These are phyloP conservation scores for Hydrozoanthus tunicans DNA, from an alignment of 64 coral and sea anemone genomes.

Conservation along the genomic window DNA sequence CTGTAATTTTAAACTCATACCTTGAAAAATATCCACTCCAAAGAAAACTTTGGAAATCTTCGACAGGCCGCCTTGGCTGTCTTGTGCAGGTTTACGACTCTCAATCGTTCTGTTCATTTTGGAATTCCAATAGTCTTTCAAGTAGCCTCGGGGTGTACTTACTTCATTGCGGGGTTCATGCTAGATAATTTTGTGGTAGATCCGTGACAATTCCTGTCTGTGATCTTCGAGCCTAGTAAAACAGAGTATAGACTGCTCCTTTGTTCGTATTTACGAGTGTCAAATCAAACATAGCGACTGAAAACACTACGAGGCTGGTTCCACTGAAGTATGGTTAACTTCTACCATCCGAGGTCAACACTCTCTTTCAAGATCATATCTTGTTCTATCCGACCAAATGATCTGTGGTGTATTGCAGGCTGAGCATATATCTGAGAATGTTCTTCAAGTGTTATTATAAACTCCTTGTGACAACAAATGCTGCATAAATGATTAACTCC, in stretches of 20 bases:
- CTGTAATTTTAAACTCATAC: neutral
- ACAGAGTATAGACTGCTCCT: neutral
- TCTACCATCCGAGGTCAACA: neutral
- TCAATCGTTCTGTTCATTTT: slow-evolving; percentile 29
- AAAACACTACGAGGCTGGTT: neutral
- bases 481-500: slow-evolving; percentile 55
- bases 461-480: slow-evolving; percentile 2
- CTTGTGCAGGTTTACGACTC: slow-evolving; percentile 45
- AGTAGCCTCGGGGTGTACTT: neutral
- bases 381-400: neutral
- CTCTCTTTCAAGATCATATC: neutral
- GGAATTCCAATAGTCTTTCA: slow-evolving; percentile 29
- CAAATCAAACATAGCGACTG: slow-evolving; percentile 2
- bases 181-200: neutral
- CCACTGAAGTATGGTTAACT: neutral
- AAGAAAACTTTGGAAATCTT: slow-evolving; percentile 45
- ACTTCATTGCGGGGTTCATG: neutral
- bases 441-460: neutral
- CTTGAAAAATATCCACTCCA: slow-evolving; percentile 57
- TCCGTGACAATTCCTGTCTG: neutral
- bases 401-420: neutral
- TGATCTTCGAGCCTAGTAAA: neutral
- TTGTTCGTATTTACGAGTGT: slow-evolving; percentile 33
- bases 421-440: neutral
- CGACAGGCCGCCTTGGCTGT: slow-evolving; percentile 43